Evolutionary conservation across 2,888 invertebrate genomes (phyloP), one percentile per base, ranked within the genome.

Genomic region (Callinectes sapidus): DNA sequence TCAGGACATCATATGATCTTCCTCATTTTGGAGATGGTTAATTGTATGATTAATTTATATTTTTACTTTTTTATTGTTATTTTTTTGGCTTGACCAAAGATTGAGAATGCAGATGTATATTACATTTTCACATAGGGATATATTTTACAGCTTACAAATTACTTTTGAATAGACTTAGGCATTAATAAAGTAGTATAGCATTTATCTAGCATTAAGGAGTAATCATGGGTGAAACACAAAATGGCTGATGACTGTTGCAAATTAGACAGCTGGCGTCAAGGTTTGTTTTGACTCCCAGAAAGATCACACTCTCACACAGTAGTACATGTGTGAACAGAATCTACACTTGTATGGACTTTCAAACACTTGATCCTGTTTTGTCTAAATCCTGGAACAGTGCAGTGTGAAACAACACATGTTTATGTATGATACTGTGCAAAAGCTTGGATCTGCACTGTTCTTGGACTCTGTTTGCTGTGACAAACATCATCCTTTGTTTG

Each of bases 111-210:
- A 92, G 90, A 87, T 88, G 77, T 92, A 92, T 61, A 61, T 89
- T 89, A 91, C 77, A 89, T 42, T 92, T 91, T 71, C 77, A 81
- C 28, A 32, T 87, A 87, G 71, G 54, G 55, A 89, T 35, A 81
- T 92, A n/a, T 89, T 91, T 88, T 89, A 89, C 87, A 88, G 18
- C 81, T 89, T 90, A 86, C 55, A 39, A 89, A 71, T 92, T 87
- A 54, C 85, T 92, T 55, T 87, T 87, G 55, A 90, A 87, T 92
- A 86, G 90, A 86, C 66, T 35, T 89, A 92, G 92, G 92, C 92
- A 92, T 92, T 92, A 92, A 92, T 86, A 87, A 61, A 71, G 61
- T 92, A 92, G 92, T 87, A 86, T 92, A 92, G 92, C 92, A 92
- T 92, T 92, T 92, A 88, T 87, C 81, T 92, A 92, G 92, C 77